Evolutionary conservation across 2,113 vertebrate genomes (phyloP).

Genomic region (Alectura lathami): DNA sequence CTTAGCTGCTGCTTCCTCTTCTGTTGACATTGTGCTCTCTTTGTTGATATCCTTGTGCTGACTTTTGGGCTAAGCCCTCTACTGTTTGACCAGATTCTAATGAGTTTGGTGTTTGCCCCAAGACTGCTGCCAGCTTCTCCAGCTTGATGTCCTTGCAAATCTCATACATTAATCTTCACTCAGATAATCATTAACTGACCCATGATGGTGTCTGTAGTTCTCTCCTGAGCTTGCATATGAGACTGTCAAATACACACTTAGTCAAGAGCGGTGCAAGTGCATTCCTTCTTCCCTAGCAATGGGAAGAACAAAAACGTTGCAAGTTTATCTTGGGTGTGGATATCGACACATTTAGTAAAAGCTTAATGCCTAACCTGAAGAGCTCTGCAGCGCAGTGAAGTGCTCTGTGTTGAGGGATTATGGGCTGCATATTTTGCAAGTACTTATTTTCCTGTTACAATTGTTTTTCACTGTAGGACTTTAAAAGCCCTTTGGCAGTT

Average conservation of each 20-base stretch:
- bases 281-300: slow-evolving; percentile 8
- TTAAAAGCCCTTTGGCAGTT: slow-evolving; percentile 12
- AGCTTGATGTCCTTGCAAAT: background rate
- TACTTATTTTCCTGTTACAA: slow-evolving; percentile 7
- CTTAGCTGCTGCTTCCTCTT: background rate
- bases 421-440: background rate
- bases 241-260: background rate
- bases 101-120: background rate
- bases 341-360: background rate
- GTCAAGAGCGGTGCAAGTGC: background rate
- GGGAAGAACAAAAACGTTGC: background rate
- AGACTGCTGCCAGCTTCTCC: background rate
- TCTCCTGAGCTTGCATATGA: background rate
- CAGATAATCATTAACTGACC: background rate
- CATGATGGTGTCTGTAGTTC: background rate
- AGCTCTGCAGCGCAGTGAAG: background rate
- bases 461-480: slow-evolving; percentile 2
- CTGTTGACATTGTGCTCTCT: background rate
- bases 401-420: background rate
- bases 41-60: background rate
- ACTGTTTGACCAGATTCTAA: fast-evolving
- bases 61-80: background rate
- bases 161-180: background rate
- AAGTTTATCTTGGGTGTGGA: slow-evolving; percentile 19
- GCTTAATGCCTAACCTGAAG: background rate